phyloP scores from a whole-genome alignment of 1,140 invertebrate genomes.

The Stenopsyche tienmushanensis region DNA sequence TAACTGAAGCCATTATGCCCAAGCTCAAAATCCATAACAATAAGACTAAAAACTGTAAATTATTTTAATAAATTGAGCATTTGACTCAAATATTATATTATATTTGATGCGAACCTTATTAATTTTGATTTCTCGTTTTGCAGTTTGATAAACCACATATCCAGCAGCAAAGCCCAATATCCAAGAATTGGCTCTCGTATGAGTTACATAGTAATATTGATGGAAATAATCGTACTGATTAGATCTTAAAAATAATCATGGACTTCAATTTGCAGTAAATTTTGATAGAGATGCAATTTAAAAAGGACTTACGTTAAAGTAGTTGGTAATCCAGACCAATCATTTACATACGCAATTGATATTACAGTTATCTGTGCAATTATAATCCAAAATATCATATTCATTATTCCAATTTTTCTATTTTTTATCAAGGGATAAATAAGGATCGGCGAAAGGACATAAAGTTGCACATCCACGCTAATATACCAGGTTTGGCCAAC shows the following conservation, averaged over 20 bases:
- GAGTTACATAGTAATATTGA: constrained; percentile 43
- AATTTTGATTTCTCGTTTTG: neutral
- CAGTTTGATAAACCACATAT: constrained; percentile 47
- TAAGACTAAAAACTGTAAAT: constrained; percentile 24
- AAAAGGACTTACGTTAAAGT: no score
- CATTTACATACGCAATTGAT: neutral
- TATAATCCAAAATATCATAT: constrained; percentile 3
- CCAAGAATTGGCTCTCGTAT: constrained; percentile 57
- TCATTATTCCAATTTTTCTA: neutral
- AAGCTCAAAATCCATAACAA: constrained; percentile 43
- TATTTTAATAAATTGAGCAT: no score
- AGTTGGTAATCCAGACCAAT: neutral
- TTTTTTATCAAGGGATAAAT: constrained; percentile 16
- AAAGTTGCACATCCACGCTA: constrained; percentile 41
- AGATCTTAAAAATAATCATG: no score
- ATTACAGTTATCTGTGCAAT: constrained; percentile 9
- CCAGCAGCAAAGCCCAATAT: constrained; percentile 60
- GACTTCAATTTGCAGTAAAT: no score
- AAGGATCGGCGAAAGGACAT: constrained; percentile 40
- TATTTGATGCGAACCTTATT: no score
- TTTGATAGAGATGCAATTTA: no score
- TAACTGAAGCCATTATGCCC: constrained; percentile 41
- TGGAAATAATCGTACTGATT: neutral
- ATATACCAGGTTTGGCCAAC: constrained; percentile 49
- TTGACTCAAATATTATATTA: no score